These are phyloP conservation scores for Perodicticus potto DNA, from an alignment of 2,797 vertebrate genomes.

Conservation along the genomic window DNA sequence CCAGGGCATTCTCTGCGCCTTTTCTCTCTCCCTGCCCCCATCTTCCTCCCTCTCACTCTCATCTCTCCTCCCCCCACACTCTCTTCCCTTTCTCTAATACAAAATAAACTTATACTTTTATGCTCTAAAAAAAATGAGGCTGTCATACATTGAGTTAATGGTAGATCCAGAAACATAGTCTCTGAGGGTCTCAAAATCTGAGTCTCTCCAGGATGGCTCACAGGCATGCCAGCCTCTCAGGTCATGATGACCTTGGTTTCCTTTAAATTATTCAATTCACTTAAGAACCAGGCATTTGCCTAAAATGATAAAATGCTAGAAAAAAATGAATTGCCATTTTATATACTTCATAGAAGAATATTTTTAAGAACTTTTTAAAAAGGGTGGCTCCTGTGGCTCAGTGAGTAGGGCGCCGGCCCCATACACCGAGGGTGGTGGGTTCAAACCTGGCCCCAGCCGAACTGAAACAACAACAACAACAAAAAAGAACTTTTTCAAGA, in stretches of 20 bases:
- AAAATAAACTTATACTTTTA: too few species aligned
- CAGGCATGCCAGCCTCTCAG: neutral
- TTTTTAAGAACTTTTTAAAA: slow-evolving; percentile 23
- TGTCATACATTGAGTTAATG: neutral
- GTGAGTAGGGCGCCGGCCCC: too few species aligned
- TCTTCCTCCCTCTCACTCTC: too few species aligned
- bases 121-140: neutral
- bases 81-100: too few species aligned
- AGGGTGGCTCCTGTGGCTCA: too few species aligned
- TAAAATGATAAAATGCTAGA: neutral
- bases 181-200: neutral
- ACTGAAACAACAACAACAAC: too few species aligned
- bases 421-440: too few species aligned
- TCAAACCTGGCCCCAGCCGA: too few species aligned
- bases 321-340: neutral
- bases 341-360: neutral
- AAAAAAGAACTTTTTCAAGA: neutral
- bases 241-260: neutral
- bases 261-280: neutral
- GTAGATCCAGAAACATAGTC: neutral
- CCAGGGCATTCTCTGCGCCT: too few species aligned
- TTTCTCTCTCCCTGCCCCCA: too few species aligned
- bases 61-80: too few species aligned
- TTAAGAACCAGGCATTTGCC: neutral
- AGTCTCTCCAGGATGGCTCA: neutral